A percentile compares a stretch with the other conserved stretches of the same genome.
Conservation (phyloP, 2,113 vertebrate genomes). For the Elaphurus davidianus region DNA sequence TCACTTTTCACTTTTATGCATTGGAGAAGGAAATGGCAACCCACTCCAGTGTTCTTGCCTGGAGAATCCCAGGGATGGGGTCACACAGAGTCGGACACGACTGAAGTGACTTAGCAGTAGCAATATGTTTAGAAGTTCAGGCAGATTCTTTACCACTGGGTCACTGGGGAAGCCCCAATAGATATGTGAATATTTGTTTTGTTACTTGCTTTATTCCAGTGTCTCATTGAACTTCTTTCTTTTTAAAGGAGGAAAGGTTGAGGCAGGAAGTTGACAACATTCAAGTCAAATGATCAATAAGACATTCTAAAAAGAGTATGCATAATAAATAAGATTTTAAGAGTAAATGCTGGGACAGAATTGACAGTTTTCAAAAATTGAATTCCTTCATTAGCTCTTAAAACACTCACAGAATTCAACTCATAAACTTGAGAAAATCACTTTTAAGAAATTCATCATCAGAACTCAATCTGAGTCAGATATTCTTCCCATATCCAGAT, state of each 20-base stretch:
- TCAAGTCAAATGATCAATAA: background rate
- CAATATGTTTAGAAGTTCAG: background rate
- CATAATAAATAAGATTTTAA: background rate
- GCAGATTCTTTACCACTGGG: background rate
- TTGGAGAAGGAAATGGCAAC: no score
- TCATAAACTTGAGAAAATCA: background rate
- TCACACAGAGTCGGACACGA: no score
- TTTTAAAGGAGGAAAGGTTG: background rate
- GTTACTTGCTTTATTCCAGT: background rate
- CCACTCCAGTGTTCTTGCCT: no score
- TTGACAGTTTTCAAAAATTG: background rate
- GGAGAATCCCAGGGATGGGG: no score
- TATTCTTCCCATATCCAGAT: background rate
- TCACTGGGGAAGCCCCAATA: background rate
- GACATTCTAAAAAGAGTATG: background rate
- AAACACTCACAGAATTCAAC: background rate
- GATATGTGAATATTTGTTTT: background rate
- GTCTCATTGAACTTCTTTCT: background rate
- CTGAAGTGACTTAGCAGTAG: no score
- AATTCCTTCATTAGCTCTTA: background rate
- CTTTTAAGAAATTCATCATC: background rate
- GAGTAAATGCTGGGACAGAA: background rate
- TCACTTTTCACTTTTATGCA: no score
- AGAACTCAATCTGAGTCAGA: background rate
- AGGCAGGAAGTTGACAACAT: background rate